Conservation (phyloP, 1,140 invertebrate genomes). For the Argopecten irradians region DNA sequence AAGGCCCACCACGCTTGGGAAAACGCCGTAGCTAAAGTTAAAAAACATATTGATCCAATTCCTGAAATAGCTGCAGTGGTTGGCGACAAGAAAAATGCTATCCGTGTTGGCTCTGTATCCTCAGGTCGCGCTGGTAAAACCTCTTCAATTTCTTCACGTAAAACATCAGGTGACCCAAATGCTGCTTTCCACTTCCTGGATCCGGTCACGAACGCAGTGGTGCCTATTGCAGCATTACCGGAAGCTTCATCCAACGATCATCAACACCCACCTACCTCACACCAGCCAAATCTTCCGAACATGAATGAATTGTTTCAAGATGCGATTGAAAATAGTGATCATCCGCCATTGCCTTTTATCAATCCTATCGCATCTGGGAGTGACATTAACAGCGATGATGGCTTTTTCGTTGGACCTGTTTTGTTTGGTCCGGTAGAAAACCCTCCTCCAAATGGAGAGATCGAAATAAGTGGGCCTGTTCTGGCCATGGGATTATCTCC, state of each 20-base stretch:
- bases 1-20: neutral
- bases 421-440: neutral
- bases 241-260: neutral
- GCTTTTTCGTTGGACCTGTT: neutral
- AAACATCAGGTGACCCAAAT: neutral
- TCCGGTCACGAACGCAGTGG: neutral
- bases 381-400: neutral
- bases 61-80: neutral
- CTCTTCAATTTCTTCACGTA: neutral
- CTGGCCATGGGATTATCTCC: neutral
- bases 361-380: neutral
- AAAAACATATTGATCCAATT: neutral
- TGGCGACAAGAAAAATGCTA: neutral
- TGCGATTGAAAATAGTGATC: neutral
- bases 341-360: neutral
- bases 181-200: neutral
- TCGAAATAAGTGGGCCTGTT: neutral
- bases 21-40: neutral
- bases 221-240: slow-evolving; percentile 7
- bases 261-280: neutral
- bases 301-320: neutral
- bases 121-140: neutral
- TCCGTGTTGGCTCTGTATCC: neutral
- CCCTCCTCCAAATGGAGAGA: neutral
- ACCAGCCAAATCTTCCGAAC: neutral